Evolutionary conservation across 92 coral and sea anemone species (phyloP), one percentile per base, ranked within the genome.

Genomic region (Palythoa grandiflora): DNA sequence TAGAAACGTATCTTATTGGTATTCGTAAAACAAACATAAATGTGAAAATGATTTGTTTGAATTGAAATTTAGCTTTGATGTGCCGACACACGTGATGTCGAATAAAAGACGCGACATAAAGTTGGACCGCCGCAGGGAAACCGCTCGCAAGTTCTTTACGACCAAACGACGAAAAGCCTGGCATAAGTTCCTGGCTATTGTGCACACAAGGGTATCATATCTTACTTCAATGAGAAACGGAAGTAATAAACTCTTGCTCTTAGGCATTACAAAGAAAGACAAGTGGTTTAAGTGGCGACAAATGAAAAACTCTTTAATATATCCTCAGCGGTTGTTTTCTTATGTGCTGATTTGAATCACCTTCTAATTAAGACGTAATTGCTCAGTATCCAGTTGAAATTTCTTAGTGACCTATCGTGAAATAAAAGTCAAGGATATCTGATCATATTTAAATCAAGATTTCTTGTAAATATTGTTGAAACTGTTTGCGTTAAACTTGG

Each of bases 21-120:
- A 87, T 84, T 72, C 81, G 37, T 48, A 90, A 93, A 90, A 88
- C 95, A 93, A 93, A 93, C 92, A 93, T 87, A 53, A 40, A 71
- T 17, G 72, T 73, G 75, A 78, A 86, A 80, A 83, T 88, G 80
- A 63, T 87, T 93, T 87, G 91, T 85, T 91, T 93, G 93, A 79
- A 85, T 87, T 78, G 88, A 71, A 77, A 54, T 60, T 80, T 73
- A 78, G 59, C 94, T 94, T 94, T 93, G 95, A 93, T 84, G 90
- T 93, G 87, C 98, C 98, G 98, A 80, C 50, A 84, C 68, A 73
- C 77, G 86, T 94, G 91, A 83, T 66, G 71, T 80, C 79, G 80
- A 51, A 79, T 80, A 86, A 87, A 79, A 81, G 75, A 81, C 9
- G 86, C 76, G 86, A 81, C 60, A 71, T 6, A 65, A 55, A 66